Conservation (phyloP, 2,888 invertebrate genomes). For the Amblyjoppa fuscipennis region DNA sequence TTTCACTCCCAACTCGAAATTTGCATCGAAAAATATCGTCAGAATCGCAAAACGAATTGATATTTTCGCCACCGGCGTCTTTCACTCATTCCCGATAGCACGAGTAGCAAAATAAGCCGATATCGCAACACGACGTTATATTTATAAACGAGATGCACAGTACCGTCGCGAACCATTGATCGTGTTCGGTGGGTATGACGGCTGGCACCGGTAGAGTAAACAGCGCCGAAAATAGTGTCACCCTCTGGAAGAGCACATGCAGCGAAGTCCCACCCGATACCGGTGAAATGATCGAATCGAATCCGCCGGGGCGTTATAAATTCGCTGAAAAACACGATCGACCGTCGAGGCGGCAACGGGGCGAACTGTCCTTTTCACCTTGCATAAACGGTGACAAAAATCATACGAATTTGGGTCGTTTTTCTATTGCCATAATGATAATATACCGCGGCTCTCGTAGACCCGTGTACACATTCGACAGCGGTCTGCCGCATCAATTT, state of each 20-base stretch:
- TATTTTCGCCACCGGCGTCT: neutral
- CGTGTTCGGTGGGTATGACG: slow-evolving; percentile 24
- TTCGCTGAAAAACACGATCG: slow-evolving; percentile 5
- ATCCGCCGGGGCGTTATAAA: neutral
- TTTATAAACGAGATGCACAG: neutral
- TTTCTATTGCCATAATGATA: neutral
- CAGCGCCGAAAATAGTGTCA: slow-evolving; percentile 24
- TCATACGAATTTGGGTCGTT: neutral
- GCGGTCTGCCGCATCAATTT: neutral
- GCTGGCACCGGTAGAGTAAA: slow-evolving; percentile 4
- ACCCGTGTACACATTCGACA: neutral
- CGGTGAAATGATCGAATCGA: slow-evolving; percentile 19
- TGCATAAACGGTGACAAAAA: neutral
- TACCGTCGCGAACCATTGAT: neutral
- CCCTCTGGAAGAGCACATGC: neutral
- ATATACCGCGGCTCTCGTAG: neutral
- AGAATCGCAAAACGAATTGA: neutral
- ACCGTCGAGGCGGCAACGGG: neutral
- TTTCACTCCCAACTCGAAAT: neutral
- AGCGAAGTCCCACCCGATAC: neutral
- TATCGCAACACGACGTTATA: neutral
- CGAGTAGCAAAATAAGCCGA: neutral
- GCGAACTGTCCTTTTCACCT: neutral
- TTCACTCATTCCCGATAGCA: neutral
- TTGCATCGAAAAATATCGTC: neutral